phyloP scores from a whole-genome alignment of 2,113 vertebrate species.

The Leuciscus idus region DNA sequence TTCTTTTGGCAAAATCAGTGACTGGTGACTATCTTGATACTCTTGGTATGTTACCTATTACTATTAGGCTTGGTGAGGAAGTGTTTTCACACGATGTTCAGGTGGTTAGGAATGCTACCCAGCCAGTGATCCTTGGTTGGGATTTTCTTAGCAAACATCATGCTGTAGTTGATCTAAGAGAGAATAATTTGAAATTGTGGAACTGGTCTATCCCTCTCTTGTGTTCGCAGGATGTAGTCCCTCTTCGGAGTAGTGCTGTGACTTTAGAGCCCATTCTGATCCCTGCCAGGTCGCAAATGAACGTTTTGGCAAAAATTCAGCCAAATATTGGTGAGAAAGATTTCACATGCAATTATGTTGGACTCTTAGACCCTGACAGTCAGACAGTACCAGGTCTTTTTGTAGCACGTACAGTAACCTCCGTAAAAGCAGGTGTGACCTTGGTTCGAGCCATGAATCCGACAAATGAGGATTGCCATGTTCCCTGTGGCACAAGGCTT shows the following conservation, averaged over 20 bases:
- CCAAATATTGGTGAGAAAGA: not conserved
- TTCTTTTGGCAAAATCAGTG: no score
- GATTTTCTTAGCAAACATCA: no score
- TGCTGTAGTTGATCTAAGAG: not conserved
- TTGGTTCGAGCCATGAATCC: not conserved
- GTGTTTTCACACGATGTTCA: no score
- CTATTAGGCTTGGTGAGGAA: no score
- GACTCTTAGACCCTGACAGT: slow-evolving; percentile 4
- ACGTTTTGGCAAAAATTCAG: not conserved
- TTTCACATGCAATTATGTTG: slow-evolving; percentile 2
- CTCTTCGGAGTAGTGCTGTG: not conserved
- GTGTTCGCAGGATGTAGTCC: not conserved
- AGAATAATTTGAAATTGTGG: slow-evolving; percentile 7
- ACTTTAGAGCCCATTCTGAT: slow-evolving; percentile 4
- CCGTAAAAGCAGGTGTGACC: not conserved
- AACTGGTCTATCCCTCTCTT: not conserved
- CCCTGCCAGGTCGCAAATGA: not conserved
- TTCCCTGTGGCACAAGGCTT: not conserved
- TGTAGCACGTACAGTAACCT: not conserved
- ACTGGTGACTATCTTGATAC: no score
- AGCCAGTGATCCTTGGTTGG: no score
- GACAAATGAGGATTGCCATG: not conserved
- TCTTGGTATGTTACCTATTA: no score
- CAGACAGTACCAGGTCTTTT: not conserved
- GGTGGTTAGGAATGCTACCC: no score